A percentile compares a stretch with the other conserved stretches of the same genome.
Conservation (phyloP, 2,113 vertebrate genomes). For the Lagopus leucura region DNA sequence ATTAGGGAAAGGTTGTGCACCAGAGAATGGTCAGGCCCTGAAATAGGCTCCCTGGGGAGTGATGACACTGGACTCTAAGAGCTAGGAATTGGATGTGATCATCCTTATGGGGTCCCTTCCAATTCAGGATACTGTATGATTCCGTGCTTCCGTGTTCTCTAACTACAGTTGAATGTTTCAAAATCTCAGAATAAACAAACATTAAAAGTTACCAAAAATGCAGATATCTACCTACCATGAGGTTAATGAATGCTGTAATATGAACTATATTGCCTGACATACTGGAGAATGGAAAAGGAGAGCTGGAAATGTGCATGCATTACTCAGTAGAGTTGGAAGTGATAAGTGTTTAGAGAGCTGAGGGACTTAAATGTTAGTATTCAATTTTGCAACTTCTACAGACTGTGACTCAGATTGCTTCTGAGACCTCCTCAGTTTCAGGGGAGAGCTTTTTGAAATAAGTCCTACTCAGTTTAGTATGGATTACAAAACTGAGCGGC, state of each 20-base stretch:
- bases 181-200: not conserved
- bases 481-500: not conserved
- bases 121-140: too few species aligned
- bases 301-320: rapidly evolving
- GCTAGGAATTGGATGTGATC: too few species aligned
- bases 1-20: too few species aligned
- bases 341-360: not conserved
- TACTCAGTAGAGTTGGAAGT: not conserved
- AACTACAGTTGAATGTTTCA: not conserved
- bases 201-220: not conserved
- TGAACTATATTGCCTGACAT: not conserved
- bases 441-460: not conserved
- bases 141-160: not conserved
- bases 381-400: not conserved
- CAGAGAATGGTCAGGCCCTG: too few species aligned
- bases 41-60: too few species aligned
- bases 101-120: too few species aligned
- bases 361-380: not conserved
- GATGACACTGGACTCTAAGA: too few species aligned
- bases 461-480: not conserved
- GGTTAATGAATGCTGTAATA: not conserved
- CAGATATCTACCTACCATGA: not conserved
- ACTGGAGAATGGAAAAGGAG: rapidly evolving
- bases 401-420: not conserved
- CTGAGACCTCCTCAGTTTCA: not conserved